Evolutionary conservation across 1,140 invertebrate genomes (phyloP).

Genomic region (Ooceraea biroi): DNA sequence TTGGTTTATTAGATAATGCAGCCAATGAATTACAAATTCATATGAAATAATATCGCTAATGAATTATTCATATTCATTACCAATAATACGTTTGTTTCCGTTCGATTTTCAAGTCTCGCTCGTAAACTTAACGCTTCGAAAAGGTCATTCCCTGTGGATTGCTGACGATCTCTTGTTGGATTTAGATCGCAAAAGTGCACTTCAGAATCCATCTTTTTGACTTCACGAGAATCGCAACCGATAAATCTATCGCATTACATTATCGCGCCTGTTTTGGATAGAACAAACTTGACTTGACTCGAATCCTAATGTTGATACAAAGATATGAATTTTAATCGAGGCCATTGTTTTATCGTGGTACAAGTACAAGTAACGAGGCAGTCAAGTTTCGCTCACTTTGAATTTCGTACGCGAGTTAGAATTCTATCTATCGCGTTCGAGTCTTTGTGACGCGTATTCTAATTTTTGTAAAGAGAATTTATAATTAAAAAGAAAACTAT

Average conservation of each 20-base stretch:
- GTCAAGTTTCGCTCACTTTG: background rate
- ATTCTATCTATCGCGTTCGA: background rate
- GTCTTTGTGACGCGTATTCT: background rate
- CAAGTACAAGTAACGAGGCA: conserved; percentile 69
- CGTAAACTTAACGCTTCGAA: conserved; percentile 29
- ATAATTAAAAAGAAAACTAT: background rate
- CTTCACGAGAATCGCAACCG: background rate
- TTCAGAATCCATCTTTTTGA: background rate
- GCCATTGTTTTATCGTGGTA: conserved; percentile 14
- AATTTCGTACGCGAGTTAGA: conserved; percentile 40
- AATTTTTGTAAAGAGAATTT: background rate
- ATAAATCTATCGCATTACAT: conserved; percentile 29
- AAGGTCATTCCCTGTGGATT: background rate
- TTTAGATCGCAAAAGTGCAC: conserved; percentile 17
- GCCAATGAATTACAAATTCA: conserved; percentile 74
- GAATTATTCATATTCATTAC: conserved; percentile 69
- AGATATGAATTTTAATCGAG: conserved; percentile 31
- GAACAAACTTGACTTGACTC: conserved; percentile 26
- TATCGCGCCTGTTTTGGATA: background rate
- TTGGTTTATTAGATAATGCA: conserved; percentile 73
- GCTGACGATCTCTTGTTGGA: background rate
- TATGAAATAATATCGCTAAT: conserved; percentile 69
- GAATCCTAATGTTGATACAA: conserved; percentile 3
- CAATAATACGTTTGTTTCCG: conserved; percentile 23
- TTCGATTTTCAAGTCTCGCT: conserved; percentile 30